Percentiles rank a stretch among this genome's conserved stretches.
Evolutionary conservation across 2,888 invertebrate genomes (phyloP).

Genomic region (Sphecodes monilicornis): DNA sequence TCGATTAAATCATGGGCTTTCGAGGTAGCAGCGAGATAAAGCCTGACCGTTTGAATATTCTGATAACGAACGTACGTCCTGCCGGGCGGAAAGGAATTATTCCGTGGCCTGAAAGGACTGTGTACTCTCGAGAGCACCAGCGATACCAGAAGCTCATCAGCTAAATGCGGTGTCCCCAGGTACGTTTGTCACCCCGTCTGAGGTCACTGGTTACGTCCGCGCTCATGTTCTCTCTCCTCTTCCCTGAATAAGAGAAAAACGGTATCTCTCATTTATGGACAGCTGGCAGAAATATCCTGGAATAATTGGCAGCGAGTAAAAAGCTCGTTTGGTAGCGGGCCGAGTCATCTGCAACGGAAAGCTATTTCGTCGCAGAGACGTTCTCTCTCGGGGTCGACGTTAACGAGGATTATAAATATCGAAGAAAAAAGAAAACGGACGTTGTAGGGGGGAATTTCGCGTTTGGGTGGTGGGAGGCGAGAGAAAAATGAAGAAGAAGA

Average conservation of each 20-base stretch:
- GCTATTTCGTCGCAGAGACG: slow-evolving; percentile 23
- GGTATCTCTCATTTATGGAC: slow-evolving; percentile 15
- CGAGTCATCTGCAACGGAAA: slow-evolving; percentile 30
- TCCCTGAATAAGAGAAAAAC: background rate
- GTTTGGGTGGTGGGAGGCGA: too few species aligned
- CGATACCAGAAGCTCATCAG: slow-evolving; percentile 20
- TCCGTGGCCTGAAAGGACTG: background rate
- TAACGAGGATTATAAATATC: slow-evolving; percentile 68
- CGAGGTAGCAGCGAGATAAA: background rate
- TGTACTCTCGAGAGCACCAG: background rate
- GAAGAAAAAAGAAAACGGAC: slow-evolving; percentile 24
- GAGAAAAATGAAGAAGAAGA: background rate
- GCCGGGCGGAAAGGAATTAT: background rate
- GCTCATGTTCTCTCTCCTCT: background rate
- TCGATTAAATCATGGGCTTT: background rate
- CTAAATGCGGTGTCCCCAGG: slow-evolving; percentile 8
- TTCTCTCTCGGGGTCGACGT: slow-evolving; percentile 28
- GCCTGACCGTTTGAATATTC: background rate
- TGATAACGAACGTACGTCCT: background rate
- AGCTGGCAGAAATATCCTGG: slow-evolving; percentile 1
- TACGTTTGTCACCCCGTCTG: background rate
- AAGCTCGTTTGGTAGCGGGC: slow-evolving; percentile 1
- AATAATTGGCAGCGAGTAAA: slow-evolving; percentile 16
- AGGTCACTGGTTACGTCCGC: too few species aligned
- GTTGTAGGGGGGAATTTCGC: background rate